Conservation (phyloP, 2,113 vertebrate genomes). For the Oreochromis spilurus region DNA sequence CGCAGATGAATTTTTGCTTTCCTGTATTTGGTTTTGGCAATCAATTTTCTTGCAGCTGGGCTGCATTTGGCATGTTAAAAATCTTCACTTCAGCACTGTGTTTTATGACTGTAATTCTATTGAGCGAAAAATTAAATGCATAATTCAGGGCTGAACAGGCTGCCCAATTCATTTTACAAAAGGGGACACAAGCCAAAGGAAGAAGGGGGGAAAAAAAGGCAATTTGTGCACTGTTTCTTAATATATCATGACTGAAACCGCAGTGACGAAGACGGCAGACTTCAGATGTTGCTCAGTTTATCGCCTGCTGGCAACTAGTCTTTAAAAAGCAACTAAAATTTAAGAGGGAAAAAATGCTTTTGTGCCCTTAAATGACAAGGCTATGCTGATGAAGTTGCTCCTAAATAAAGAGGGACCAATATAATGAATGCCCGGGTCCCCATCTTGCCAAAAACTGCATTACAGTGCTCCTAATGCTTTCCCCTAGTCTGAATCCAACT, state of each 20-base stretch:
- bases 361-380: constrained; percentile 57
- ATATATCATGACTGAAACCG: background rate
- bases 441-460: constrained; percentile 57
- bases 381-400: constrained; percentile 38
- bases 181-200: constrained; percentile 1
- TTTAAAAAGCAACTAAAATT: background rate
- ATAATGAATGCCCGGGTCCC: constrained; percentile 32
- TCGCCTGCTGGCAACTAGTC: background rate
- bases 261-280: background rate
- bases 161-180: constrained; percentile 29
- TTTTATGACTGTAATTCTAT: constrained; percentile 30
- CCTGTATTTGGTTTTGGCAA: background rate
- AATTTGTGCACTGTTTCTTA: background rate
- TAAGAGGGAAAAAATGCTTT: background rate
- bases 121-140: constrained; percentile 30
- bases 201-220: background rate
- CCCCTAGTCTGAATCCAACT: constrained; percentile 22
- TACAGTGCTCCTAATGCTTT: constrained; percentile 38
- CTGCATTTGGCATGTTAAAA: constrained; percentile 19
- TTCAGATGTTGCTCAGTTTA: background rate
- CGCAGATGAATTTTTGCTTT: background rate
- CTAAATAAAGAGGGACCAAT: constrained; percentile 45
- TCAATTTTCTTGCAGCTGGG: background rate
- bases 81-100: constrained; percentile 12
- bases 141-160: constrained; percentile 22